Percentiles rank a stretch among this genome's conserved stretches.
These are phyloP conservation scores for Drosophila albomicans DNA, from an alignment of 1,140 invertebrate genomes.

Conservation along the genomic window DNA sequence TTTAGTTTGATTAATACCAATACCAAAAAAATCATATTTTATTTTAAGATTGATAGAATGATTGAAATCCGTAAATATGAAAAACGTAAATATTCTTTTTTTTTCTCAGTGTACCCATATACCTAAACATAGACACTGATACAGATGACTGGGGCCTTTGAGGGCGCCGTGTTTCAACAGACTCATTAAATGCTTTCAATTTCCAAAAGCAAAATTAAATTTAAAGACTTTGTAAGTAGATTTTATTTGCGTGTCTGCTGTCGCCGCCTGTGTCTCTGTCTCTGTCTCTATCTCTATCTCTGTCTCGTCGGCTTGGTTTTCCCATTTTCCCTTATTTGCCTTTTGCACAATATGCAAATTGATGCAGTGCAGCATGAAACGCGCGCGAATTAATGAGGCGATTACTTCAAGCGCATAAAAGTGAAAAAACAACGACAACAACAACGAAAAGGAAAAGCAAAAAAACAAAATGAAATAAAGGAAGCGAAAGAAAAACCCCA, in stretches of 20 bases:
- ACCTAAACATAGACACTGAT: conserved; percentile 2
- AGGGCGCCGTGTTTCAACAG: conserved; percentile 43
- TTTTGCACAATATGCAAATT: conserved; percentile 82
- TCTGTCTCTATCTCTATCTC: conserved; percentile 9
- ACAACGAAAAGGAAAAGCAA: conserved; percentile 9
- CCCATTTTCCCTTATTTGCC: conserved; percentile 34
- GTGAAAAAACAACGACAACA: conserved; percentile 6
- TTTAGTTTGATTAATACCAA: too few relatives aligned
- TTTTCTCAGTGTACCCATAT: too few relatives aligned
- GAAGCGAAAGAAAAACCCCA: conserved; percentile 43
- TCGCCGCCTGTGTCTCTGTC: conserved; percentile 10
- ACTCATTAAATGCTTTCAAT: conserved; percentile 77
- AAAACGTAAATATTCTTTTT: too few relatives aligned
- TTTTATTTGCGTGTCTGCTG: conserved; percentile 48
- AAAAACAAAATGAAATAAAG: conserved; percentile 10
- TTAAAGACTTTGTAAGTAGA: conserved; percentile 81
- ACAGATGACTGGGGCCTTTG: conserved; percentile 11
- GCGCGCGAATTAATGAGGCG: conserved; percentile 80
- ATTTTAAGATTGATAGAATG: too few relatives aligned
- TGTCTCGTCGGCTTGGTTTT: conserved; percentile 13
- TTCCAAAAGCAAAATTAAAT: conserved; percentile 75
- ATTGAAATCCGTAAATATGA: too few relatives aligned
- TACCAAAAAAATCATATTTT: too few relatives aligned
- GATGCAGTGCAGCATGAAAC: conserved; percentile 81
- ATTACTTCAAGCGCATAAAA: conserved; percentile 69